A percentile compares a stretch with the other conserved stretches of the same genome.
These are phyloP conservation scores for Rhingia rostrata DNA, from an alignment of 2,888 invertebrate species.

Conservation along the genomic window DNA sequence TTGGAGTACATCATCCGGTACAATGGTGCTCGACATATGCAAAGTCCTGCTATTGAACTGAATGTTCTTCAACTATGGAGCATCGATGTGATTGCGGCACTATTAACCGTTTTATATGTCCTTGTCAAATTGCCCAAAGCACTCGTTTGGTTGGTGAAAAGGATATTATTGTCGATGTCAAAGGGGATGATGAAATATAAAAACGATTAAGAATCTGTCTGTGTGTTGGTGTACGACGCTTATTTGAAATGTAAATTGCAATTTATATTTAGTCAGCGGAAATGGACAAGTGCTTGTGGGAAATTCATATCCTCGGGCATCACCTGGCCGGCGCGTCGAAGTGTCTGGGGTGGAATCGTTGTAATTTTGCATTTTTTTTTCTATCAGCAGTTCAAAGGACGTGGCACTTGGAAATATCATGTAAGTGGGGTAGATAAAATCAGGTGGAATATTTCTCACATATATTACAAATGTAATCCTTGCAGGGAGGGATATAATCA, in stretches of 20 bases:
- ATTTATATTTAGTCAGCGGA: constrained; percentile 40
- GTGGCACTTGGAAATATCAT: background rate
- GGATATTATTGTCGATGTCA: constrained; percentile 28
- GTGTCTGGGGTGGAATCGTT: background rate
- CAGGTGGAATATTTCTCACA: constrained; percentile 54
- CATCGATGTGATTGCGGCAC: constrained; percentile 37
- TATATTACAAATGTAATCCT: constrained; percentile 43
- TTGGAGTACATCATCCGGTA: constrained; percentile 85
- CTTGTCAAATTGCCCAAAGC: constrained; percentile 24
- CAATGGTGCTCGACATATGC: constrained; percentile 84
- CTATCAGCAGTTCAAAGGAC: constrained; percentile 2
- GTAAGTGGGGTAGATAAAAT: constrained; percentile 22
- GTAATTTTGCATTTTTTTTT: constrained; percentile 12
- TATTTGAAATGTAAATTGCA: constrained; percentile 52
- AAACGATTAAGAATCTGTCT: constrained; percentile 41
- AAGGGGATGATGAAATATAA: constrained; percentile 20
- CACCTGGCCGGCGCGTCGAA: background rate
- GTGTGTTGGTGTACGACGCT: background rate
- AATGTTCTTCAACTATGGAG: constrained; percentile 79
- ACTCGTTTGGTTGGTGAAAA: constrained; percentile 15
- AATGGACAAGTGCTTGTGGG: constrained; percentile 18
- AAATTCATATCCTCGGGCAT: constrained; percentile 2
- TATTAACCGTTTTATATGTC: constrained; percentile 23
- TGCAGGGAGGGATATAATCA: constrained; percentile 48
- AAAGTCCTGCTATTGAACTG: constrained; percentile 83